A percentile compares a stretch with the other conserved stretches of the same genome.
Evolutionary conservation across 1,140 invertebrate genomes (phyloP).

Genomic region (Argopecten irradians): DNA sequence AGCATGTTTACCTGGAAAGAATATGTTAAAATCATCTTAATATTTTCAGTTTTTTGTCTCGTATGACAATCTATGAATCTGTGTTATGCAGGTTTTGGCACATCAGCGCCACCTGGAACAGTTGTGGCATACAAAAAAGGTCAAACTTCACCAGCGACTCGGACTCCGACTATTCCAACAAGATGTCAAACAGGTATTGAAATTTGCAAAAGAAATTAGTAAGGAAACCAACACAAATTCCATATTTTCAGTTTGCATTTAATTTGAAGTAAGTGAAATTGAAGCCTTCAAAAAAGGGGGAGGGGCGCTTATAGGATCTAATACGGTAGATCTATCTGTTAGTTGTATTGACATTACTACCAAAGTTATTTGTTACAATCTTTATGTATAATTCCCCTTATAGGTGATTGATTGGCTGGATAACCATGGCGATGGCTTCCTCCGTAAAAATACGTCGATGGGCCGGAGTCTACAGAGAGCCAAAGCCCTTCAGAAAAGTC

Average conservation of each 20-base stretch:
- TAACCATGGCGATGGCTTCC: constrained; percentile 99
- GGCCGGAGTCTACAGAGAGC: constrained; percentile 96
- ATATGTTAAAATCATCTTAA: too few relatives aligned
- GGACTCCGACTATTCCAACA: constrained; percentile 96
- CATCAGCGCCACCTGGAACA: constrained; percentile 95
- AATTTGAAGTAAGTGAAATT: too few relatives aligned
- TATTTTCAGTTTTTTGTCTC: too few relatives aligned
- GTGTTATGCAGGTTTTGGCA: constrained; percentile 87
- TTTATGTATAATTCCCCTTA: constrained; percentile 40
- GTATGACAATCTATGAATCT: not conserved
- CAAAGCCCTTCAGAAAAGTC: constrained; percentile 96
- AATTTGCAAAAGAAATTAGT: too few relatives aligned
- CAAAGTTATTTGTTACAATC: not conserved
- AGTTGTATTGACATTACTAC: not conserved
- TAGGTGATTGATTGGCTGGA: constrained; percentile 97
- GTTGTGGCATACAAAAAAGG: constrained; percentile 94
- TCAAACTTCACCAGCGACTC: constrained; percentile 94
- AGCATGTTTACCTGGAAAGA: too few relatives aligned
- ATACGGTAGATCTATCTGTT: too few relatives aligned
- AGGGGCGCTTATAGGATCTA: too few relatives aligned
- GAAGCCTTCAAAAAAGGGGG: too few relatives aligned
- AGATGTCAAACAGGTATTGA: constrained; percentile 86
- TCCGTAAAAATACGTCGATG: constrained; percentile 96
- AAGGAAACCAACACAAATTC: too few relatives aligned
- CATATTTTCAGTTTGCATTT: too few relatives aligned